phyloP scores from a whole-genome alignment of 1,140 invertebrate species.

The Bombus picipes region DNA sequence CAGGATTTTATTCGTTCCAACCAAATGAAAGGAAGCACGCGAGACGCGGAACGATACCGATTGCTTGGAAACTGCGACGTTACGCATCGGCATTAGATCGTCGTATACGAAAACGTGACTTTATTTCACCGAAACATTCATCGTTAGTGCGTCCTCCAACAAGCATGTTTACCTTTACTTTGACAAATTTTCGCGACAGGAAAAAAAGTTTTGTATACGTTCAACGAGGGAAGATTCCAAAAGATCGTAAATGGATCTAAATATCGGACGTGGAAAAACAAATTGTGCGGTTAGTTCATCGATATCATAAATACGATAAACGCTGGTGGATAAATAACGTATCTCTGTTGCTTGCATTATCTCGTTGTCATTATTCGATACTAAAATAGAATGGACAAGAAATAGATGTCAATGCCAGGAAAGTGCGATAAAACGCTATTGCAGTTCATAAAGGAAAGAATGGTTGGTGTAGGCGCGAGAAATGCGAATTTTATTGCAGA shows the following conservation, averaged over 20 bases:
- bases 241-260: too few relatives aligned
- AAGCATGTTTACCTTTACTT: too few relatives aligned
- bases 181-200: too few relatives aligned
- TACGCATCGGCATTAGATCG: background rate
- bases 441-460: conserved; percentile 2
- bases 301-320: background rate
- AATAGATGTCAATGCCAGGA: conserved; percentile 5
- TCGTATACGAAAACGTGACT: background rate
- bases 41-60: background rate
- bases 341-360: background rate
- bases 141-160: too few relatives aligned
- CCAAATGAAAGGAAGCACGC: background rate
- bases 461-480: background rate
- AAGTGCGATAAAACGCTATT: background rate
- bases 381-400: background rate
- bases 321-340: background rate
- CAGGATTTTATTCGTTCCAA: background rate
- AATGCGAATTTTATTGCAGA: conserved; percentile 3
- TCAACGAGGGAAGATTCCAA: too few relatives aligned
- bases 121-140: too few relatives aligned
- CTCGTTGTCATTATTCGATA: background rate
- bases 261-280: background rate
- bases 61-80: background rate
- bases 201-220: too few relatives aligned
- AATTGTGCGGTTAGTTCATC: background rate